Conservation (phyloP, 2,113 vertebrate genomes). For the Dipodomys spectabilis region DNA sequence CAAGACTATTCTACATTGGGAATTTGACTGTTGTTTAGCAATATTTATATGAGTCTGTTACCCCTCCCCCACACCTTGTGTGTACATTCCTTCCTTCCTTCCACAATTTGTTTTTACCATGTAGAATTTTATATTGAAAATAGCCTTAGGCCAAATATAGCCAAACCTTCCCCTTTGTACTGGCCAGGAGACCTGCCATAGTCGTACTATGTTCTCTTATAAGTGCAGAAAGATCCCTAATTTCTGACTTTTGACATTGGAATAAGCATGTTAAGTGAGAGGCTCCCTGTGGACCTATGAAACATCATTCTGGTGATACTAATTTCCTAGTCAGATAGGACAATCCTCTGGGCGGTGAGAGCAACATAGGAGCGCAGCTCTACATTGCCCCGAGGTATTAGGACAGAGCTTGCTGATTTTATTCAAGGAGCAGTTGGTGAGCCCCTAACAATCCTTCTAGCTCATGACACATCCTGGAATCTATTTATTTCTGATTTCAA, state of each 20-base stretch:
- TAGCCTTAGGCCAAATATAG: conserved; percentile 2
- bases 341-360: background rate
- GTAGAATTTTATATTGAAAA: conserved; percentile 28
- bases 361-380: background rate
- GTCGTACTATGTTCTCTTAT: background rate
- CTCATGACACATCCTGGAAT: background rate
- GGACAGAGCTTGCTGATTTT: background rate
- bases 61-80: background rate
- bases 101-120: background rate
- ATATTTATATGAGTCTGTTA: background rate
- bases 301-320: background rate
- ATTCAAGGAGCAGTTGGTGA: background rate
- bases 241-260: conserved; percentile 11
- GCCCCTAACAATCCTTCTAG: background rate
- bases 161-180: background rate
- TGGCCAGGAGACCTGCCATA: background rate
- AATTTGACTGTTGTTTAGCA: background rate
- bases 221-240: background rate
- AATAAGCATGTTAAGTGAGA: background rate
- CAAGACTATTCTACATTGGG: background rate
- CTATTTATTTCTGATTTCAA: background rate
- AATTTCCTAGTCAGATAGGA: background rate
- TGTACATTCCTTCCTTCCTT: background rate
- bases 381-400: background rate
- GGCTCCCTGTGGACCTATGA: background rate